Evolutionary conservation across 2,113 vertebrate species (phyloP).

Genomic region (Fregata magnificens): DNA sequence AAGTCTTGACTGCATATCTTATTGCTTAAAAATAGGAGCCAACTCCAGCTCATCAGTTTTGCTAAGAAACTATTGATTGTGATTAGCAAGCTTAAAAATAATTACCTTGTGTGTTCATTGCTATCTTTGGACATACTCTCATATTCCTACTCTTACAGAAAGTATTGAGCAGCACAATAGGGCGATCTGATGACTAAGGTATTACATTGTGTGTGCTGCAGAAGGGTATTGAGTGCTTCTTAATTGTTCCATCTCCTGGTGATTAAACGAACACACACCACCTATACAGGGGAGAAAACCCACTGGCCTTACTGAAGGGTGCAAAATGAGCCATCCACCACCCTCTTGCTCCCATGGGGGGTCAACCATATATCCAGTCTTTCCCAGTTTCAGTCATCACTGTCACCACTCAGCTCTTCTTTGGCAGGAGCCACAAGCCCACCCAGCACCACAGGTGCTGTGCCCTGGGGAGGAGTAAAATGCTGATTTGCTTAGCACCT

Average conservation of each 20-base stretch:
- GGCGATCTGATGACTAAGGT: constrained; percentile 27
- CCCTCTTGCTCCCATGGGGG: neutral
- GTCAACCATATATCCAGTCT: neutral
- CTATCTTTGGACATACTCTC: constrained; percentile 64
- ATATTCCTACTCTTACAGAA: constrained; percentile 49
- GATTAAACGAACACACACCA: neutral
- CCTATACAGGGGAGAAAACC: neutral
- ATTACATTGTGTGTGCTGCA: neutral
- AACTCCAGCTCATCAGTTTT: constrained; percentile 67
- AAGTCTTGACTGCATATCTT: constrained; percentile 57
- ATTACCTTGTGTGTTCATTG: constrained; percentile 64
- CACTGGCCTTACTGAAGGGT: neutral
- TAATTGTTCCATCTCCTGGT: constrained; percentile 22
- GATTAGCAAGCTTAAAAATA: constrained; percentile 71
- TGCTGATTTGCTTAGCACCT: neutral
- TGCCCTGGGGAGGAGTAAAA: neutral
- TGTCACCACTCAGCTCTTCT: neutral
- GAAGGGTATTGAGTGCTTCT: neutral
- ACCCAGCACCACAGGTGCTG: neutral
- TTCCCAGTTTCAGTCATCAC: neutral
- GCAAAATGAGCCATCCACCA: neutral
- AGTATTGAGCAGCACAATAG: constrained; percentile 23
- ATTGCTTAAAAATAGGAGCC: constrained; percentile 66
- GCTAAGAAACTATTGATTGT: constrained; percentile 67
- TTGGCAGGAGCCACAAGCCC: neutral